These are phyloP conservation scores for Danaus chrysippus DNA, from an alignment of 2,888 invertebrate species.

Conservation along the genomic window DNA sequence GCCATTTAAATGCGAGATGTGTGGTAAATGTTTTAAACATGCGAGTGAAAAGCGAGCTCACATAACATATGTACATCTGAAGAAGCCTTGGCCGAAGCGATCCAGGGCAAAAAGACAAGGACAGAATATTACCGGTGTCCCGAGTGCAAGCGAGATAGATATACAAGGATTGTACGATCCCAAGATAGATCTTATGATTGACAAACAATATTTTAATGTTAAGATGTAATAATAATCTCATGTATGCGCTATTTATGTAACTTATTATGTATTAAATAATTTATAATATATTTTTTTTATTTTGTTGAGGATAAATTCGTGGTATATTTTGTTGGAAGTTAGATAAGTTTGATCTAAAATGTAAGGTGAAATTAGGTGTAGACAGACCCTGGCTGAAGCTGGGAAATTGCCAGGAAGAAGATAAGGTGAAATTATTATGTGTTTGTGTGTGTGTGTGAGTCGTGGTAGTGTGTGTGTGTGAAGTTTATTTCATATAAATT, in stretches of 20 bases:
- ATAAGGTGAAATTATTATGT: too few species aligned
- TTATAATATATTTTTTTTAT: not conserved
- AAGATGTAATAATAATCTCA: constrained; percentile 40
- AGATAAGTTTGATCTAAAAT: too few species aligned
- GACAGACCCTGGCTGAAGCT: too few species aligned
- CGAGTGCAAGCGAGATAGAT: constrained; percentile 47
- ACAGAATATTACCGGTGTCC: not conserved
- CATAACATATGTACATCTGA: constrained; percentile 64
- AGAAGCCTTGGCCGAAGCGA: constrained; percentile 71
- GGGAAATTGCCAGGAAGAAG: too few species aligned
- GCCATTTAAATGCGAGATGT: constrained; percentile 66
- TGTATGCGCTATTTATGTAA: not conserved
- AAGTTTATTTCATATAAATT: too few species aligned
- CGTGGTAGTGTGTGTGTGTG: too few species aligned
- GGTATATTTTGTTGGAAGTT: too few species aligned
- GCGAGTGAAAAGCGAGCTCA: constrained; percentile 66
- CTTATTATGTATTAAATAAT: not conserved
- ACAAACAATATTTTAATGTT: constrained; percentile 58
- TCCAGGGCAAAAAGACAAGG: constrained; percentile 49
- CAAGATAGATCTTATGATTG: constrained; percentile 46
- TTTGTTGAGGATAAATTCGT: too few species aligned
- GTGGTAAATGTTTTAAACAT: constrained; percentile 67
- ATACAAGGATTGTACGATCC: constrained; percentile 57
- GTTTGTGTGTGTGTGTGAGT: too few species aligned
- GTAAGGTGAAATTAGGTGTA: too few species aligned